phyloP scores from a whole-genome alignment of 2,797 vertebrate genomes.

The Spheniscus humboldti region DNA sequence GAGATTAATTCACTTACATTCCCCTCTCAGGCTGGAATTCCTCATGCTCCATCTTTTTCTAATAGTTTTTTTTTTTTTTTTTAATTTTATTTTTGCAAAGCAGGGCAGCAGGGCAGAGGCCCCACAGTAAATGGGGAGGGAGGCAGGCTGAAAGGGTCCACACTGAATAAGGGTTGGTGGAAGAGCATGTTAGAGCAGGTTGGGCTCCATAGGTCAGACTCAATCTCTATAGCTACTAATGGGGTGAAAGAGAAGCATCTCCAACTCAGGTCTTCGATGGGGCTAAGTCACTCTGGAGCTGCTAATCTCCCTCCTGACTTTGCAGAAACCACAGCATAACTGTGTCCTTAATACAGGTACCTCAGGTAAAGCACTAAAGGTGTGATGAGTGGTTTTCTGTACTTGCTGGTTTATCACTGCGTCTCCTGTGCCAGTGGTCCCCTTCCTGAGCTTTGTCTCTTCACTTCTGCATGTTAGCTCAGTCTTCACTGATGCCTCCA shows the following conservation, averaged over 20 bases:
- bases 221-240: neutral
- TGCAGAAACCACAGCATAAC: neutral
- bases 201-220: neutral
- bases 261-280: neutral
- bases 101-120: neutral
- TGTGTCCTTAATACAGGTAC: neutral
- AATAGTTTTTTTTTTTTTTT: neutral
- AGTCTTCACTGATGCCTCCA: neutral
- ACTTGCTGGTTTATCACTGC: neutral
- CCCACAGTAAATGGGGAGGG: neutral
- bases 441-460: neutral
- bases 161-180: neutral
- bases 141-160: neutral
- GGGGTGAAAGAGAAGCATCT: neutral
- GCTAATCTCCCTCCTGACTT: neutral
- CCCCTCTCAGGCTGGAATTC: slow-evolving; percentile 23
- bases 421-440: neutral
- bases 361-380: neutral
- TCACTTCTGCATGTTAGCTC: neutral
- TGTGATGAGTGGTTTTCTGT: neutral
- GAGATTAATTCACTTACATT: slow-evolving; percentile 49
- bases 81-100: neutral
- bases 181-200: neutral
- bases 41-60: slow-evolving; percentile 31
- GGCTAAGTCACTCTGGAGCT: neutral